Conservation (phyloP, 2,113 vertebrate species). For the Limnothrissa miodon region DNA sequence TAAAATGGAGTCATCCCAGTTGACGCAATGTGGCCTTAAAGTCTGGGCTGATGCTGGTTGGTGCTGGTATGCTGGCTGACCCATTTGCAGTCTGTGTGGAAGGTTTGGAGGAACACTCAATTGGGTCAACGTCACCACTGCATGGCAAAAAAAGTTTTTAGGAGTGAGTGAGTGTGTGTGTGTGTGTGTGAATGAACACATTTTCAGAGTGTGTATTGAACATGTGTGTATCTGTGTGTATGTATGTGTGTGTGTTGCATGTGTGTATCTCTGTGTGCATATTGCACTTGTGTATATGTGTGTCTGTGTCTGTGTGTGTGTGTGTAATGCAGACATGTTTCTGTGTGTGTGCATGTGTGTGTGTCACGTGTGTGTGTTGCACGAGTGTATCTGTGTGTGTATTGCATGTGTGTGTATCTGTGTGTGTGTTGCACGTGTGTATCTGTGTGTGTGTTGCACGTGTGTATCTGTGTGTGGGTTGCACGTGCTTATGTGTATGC, state of each 20-base stretch:
- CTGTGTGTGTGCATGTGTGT: background rate
- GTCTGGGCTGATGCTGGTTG: background rate
- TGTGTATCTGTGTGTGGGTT: constrained; percentile 26
- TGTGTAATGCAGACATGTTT: background rate
- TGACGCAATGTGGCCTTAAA: background rate
- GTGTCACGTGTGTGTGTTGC: background rate
- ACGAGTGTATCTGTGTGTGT: background rate
- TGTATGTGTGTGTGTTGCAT: background rate
- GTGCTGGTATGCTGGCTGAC: background rate
- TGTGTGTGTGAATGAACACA: background rate
- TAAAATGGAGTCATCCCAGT: background rate
- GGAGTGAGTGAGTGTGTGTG: background rate
- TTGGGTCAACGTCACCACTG: background rate
- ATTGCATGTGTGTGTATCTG: background rate
- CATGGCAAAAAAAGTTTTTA: background rate
- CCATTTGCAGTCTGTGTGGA: background rate
- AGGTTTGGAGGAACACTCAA: background rate
- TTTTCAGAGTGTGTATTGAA: background rate
- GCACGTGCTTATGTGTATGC: background rate
- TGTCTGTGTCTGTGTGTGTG: background rate
- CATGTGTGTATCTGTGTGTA: background rate
- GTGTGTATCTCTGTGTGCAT: background rate
- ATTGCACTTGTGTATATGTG: background rate
- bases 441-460: background rate
- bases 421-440: background rate